Conservation (phyloP, 1,140 invertebrate genomes). For the Drosophila novamexicana region DNA sequence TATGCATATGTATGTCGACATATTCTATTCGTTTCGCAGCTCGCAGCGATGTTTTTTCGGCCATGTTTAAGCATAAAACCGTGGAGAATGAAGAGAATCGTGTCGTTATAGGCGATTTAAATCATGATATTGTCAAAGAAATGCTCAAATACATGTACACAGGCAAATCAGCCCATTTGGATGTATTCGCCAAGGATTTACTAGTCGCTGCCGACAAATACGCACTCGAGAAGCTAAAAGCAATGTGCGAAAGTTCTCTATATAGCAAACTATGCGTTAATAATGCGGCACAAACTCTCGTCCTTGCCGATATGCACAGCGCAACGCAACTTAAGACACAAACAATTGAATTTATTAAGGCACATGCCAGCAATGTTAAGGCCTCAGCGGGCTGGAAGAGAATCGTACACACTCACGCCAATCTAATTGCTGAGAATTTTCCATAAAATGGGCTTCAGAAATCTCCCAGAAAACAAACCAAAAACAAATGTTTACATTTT, state of each 20-base stretch:
- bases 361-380: background rate
- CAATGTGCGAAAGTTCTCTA: background rate
- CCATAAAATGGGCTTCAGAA: background rate
- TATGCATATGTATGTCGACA: too few relatives aligned
- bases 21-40: background rate
- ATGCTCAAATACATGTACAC: background rate
- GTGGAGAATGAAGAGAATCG: background rate
- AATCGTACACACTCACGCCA: background rate
- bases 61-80: background rate
- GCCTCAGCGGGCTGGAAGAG: background rate
- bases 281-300: background rate
- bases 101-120: background rate
- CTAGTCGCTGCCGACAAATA: too few relatives aligned
- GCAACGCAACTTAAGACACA: too few relatives aligned
- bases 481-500: background rate
- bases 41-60: background rate
- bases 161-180: background rate
- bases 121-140: background rate
- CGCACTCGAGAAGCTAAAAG: too few relatives aligned
- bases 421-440: conserved; percentile 1
- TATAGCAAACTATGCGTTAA: background rate
- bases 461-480: background rate
- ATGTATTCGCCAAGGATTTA: too few relatives aligned
- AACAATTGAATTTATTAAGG: too few relatives aligned
- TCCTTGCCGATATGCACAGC: too few relatives aligned